A percentile compares a stretch with the other conserved stretches of the same genome.
These are phyloP conservation scores for Python bivittatus DNA, from an alignment of 2,113 vertebrate genomes.

Conservation along the genomic window DNA sequence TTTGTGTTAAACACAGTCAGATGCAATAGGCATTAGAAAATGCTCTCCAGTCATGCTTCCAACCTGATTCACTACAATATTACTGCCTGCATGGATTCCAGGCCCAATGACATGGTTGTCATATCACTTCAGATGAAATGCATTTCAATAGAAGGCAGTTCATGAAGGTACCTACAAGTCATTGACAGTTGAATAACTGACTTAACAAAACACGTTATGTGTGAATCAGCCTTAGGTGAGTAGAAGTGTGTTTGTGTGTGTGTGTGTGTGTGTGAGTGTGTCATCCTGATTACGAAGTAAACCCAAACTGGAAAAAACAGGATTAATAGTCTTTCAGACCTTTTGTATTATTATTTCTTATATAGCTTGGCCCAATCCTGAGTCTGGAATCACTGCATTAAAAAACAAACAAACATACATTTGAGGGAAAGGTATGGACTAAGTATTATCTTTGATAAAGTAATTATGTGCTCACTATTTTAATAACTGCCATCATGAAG, in stretches of 20 bases:
- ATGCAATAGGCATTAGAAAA: too few relatives aligned
- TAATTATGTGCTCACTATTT: slow-evolving; percentile 33
- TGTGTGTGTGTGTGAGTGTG: background rate
- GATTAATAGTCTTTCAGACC: background rate
- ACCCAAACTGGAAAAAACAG: background rate
- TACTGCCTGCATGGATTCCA: background rate
- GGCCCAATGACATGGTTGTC: background rate
- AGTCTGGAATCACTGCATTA: background rate
- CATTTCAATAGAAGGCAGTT: background rate
- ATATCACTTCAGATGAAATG: background rate
- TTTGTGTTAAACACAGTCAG: background rate
- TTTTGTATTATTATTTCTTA: too few relatives aligned
- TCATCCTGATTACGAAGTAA: background rate
- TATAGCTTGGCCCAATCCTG: background rate
- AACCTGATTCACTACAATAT: background rate
- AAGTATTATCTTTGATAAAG: background rate
- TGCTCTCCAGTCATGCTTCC: background rate
- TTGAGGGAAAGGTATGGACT: background rate
- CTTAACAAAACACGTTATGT: background rate
- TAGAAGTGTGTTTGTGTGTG: background rate
- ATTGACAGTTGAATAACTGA: background rate
- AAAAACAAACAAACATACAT: background rate
- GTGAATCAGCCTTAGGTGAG: background rate
- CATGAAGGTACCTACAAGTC: background rate
- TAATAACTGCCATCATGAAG: slow-evolving; percentile 50